Base-by-base conservation (phyloP, 2,888 invertebrate genomes). In the Acronicta alni region DNA sequence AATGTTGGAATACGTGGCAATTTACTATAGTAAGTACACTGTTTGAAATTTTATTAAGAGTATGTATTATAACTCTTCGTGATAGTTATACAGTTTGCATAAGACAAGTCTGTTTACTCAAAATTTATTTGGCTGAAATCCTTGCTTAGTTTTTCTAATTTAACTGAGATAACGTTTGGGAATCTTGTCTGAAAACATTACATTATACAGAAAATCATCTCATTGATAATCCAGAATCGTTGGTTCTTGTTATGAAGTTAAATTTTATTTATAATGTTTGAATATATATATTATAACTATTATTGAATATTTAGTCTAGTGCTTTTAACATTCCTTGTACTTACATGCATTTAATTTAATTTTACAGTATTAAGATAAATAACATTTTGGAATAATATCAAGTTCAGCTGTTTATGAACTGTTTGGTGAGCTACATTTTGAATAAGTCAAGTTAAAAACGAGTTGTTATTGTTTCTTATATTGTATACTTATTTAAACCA, bases 261-360 rank as follows among this genome's bases (percentile, higher is more conserved):
- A 38, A 23, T 32, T 41, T 18, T 6, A 12, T 45, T 8, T 20
- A 18, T 0, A 35, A 20, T 47, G 26, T 39, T 39, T 15, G 10
- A 26, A 9, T 41, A 14, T 15, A n/a, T 9, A 18, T 26, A 37
- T 38, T 61, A 37, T 60, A 12, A 35, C 41, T 55, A 52, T 18
- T 42, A 14, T 42, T 18, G 37, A 37, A 15, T 17, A 30, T 52
- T 46, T 30, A 43, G 12, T 12, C 39, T 35, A 10, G 18, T 7
- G 15, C 17, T 10, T n/a, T 44, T 16, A 6, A 56, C 67, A 72
- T 68, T 57, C 49, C 38, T 47, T 61, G 71, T 72, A 72, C 75
- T 74, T 72, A 72, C 42, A 18, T 61, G 12, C 12, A 57, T 35
- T 43, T 55, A 59, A 66, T 18, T 65, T 62, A 45, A 49, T 59